phyloP scores from a whole-genome alignment of 2,888 invertebrate species.

The Caradrina clavipalpis region DNA sequence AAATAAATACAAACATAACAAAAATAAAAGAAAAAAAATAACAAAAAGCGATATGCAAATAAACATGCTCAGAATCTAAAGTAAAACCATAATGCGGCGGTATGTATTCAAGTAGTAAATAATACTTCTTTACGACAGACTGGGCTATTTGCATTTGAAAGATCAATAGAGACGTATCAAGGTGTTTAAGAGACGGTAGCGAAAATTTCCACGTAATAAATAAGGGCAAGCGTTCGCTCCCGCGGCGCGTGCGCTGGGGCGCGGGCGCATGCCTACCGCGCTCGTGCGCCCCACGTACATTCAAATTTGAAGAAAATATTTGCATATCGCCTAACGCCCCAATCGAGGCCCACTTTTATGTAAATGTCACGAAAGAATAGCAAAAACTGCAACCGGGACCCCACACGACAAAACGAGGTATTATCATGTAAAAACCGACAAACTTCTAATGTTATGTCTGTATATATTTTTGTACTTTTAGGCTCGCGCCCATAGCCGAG shows the following conservation, averaged over 20 bases:
- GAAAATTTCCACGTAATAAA: conserved; percentile 82
- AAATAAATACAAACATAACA: conserved; percentile 91
- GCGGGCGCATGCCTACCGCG: conserved; percentile 71
- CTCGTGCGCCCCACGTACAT: conserved; percentile 77
- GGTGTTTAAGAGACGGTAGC: conserved; percentile 76
- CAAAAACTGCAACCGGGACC: conserved; percentile 87
- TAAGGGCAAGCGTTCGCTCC: conserved; percentile 78
- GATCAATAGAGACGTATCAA: conserved; percentile 80
- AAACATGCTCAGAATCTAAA: conserved; percentile 73
- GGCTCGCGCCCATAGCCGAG: conserved; percentile 72
- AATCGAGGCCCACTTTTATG: conserved; percentile 85
- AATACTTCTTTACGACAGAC: conserved; percentile 69
- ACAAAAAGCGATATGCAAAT: conserved; percentile 89
- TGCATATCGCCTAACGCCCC: conserved; percentile 90
- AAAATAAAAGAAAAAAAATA: conserved; percentile 77
- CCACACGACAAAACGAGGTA: conserved; percentile 81
- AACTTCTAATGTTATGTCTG: conserved; percentile 87
- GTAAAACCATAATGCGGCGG: conserved; percentile 63
- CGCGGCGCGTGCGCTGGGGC: conserved; percentile 83
- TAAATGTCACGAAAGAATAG: conserved; percentile 84
- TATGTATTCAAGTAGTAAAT: conserved; percentile 73
- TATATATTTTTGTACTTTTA: conserved; percentile 86
- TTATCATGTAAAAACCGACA: conserved; percentile 85
- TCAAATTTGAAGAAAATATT: conserved; percentile 88
- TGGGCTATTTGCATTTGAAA: conserved; percentile 86